Evolutionary conservation across 2,113 vertebrate species (phyloP).

Genomic region (Asarcornis scutulata): DNA sequence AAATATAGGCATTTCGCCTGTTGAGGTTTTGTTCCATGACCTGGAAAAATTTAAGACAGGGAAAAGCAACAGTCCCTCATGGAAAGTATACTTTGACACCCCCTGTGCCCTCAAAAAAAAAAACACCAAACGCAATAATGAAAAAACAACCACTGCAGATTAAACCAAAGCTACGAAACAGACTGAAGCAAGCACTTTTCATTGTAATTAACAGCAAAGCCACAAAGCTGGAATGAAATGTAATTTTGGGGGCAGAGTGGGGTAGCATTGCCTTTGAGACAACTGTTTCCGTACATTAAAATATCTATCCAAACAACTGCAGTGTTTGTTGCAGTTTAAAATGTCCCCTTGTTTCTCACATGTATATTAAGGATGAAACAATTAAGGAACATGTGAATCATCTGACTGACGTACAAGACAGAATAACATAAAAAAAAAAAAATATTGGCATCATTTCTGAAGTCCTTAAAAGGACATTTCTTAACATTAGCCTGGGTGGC

Average conservation of each 20-base stretch:
- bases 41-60: not conserved
- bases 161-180: not conserved
- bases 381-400: conserved; percentile 42
- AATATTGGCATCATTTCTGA: not conserved
- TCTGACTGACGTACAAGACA: not conserved
- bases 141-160: rapidly evolving
- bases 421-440: not conserved
- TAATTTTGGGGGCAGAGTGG: rapidly evolving
- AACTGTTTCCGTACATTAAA: not conserved
- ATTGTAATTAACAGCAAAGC: not conserved
- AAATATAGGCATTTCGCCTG: conserved; percentile 38
- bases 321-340: not conserved
- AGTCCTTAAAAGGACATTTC: conserved; percentile 70
- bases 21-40: not conserved
- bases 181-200: not conserved
- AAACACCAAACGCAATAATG: no score
- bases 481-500: conserved; percentile 18
- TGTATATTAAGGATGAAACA: not conserved
- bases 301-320: not conserved
- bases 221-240: not conserved
- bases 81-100: not conserved
- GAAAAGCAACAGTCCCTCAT: not conserved
- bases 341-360: not conserved
- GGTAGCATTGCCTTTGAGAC: not conserved
- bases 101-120: not conserved